Evolutionary conservation across 2,113 vertebrate species (phyloP).

Genomic region (Zonotrichia leucophrys): DNA sequence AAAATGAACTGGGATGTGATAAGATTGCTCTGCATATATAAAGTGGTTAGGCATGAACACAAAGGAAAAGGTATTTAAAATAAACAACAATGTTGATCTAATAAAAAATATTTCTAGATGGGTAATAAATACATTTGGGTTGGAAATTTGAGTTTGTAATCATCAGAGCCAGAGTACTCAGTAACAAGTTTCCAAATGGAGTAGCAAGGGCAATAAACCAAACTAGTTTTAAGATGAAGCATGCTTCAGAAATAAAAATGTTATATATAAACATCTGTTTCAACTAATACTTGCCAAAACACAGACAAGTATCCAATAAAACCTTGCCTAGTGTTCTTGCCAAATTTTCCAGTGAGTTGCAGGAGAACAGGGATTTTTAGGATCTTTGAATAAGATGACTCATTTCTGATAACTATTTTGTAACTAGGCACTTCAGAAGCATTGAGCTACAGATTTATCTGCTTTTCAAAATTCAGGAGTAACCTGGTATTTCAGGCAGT

Average conservation of each 20-base stretch:
- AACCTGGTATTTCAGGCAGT: neutral
- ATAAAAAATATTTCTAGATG: neutral
- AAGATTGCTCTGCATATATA: neutral
- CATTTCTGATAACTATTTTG: neutral
- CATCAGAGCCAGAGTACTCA: neutral
- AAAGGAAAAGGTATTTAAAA: neutral
- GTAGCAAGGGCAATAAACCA: slow-evolving; percentile 15
- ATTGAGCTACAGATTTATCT: neutral
- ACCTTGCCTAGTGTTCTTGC: neutral
- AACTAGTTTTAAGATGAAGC: neutral
- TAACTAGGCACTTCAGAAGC: neutral
- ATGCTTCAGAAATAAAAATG: slow-evolving; percentile 26
- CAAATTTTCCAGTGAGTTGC: neutral
- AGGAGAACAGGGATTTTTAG: neutral
- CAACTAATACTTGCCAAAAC: slow-evolving; percentile 1
- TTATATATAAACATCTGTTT: slow-evolving; percentile 37
- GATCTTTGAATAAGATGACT: neutral
- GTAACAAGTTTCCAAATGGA: neutral
- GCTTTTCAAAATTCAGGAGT: neutral
- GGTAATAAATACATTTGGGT: neutral
- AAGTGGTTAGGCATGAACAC: neutral
- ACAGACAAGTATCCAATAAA: neutral
- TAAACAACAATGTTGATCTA: neutral
- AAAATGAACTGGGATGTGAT: neutral
- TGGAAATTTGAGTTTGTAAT: neutral